These are phyloP conservation scores for Pterophyllum scalare DNA, from an alignment of 2,113 vertebrate species.

Conservation along the genomic window DNA sequence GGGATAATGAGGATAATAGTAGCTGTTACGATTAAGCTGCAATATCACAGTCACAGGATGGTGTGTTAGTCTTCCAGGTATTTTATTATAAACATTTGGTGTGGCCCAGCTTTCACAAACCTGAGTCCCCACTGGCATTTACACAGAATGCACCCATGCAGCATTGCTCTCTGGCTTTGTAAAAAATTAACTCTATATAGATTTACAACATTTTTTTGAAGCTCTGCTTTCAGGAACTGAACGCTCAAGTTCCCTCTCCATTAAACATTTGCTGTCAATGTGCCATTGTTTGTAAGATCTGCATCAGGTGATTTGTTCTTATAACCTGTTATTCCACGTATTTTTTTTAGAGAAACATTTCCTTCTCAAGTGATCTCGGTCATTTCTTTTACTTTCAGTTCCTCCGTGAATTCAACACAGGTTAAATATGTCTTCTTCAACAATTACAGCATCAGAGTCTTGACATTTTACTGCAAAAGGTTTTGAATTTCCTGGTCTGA, in stretches of 20 bases:
- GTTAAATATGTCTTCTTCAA: not conserved
- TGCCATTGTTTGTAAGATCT: not conserved
- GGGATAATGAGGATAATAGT: not conserved
- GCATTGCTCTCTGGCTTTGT: not conserved
- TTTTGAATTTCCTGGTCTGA: not conserved
- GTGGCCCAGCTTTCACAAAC: too few species aligned
- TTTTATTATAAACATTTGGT: not conserved
- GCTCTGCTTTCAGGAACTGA: conserved; percentile 20
- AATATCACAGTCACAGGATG: not conserved
- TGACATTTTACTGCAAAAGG: not conserved
- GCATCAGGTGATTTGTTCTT: not conserved
- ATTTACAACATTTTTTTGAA: not conserved
- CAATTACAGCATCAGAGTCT: not conserved
- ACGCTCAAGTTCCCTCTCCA: conserved; percentile 4
- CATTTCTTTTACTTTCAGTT: not conserved
- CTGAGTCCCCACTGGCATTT: not conserved
- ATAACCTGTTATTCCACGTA: not conserved
- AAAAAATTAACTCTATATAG: not conserved
- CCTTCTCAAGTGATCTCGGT: not conserved
- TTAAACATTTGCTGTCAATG: not conserved
- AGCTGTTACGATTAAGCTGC: not conserved
- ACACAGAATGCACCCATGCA: not conserved
- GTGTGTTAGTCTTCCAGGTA: not conserved
- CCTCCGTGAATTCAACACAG: not conserved
- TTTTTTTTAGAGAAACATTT: not conserved